Evolutionary conservation across 2,113 vertebrate genomes (phyloP), one percentile per base, ranked within the genome.

Genomic region (Perca flavescens): DNA sequence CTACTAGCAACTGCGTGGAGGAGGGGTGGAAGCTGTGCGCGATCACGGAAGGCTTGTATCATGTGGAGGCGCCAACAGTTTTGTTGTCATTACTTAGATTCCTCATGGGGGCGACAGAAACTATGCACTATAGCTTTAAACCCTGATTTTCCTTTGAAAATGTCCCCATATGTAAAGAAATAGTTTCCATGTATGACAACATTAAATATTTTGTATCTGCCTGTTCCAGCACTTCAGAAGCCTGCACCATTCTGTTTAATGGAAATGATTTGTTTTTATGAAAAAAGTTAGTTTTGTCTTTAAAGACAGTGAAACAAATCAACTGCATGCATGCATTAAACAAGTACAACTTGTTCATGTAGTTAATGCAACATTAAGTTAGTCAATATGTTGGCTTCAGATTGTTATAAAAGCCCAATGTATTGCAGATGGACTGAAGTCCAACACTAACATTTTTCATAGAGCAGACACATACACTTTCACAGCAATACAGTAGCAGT

Each of bases 161-260:
- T 28, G 10, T 61, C 60, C 58, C 53, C 53, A 77, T 36, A 53
- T 64, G 19, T n/a, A 16, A 17, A 47, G 63, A 62, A 25, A 74
- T 7, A 65, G 28, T 43, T 79, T 68, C 21, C 4, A n/a, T 66
- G n/a, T 43, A 60, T 71, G 66, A 77, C 56, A 78, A 19, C 56
- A 53, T 69, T 46, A 56, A 40, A 52, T 53, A 47, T 34, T 72
- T 56, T 22, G 3, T 46, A 19, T 46, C 4, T 65, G 46, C 6
- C 40, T 56, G 47, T 68, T 67, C 47, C 21, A 67, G 36, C 65
- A 64, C 16, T 57, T 61, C 6, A 47, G 1, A 56, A 3, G 17
- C 50, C 15, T 43, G n/a, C n/a, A 53, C 21, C 34, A 67, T 83
- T 19, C 60, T 46, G 79, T 76, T 50, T 77, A 69, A 76, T 57